Evolutionary conservation across 1,140 invertebrate genomes (phyloP), one percentile per base, ranked within the genome.

Genomic region (Cotesia glomerata): DNA sequence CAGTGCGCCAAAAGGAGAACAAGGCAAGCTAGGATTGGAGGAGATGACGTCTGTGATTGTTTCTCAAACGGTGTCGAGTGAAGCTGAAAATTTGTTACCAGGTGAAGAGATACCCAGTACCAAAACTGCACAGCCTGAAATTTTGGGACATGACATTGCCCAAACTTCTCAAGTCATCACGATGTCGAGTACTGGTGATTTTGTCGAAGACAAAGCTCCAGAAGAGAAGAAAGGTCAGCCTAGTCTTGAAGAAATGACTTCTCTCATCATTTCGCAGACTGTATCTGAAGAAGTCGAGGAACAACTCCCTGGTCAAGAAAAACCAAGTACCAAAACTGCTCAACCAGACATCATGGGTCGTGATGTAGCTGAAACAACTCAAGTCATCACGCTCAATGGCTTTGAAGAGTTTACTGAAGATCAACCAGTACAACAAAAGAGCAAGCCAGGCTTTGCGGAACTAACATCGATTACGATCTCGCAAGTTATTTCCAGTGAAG

Each of bases 361-460:
- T 76, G 76, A 81, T 68, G 72, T 81, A 54, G 80, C 82, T 3
- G 78, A 85, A 78, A 81, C 77, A 18, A 76, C 58, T 63, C 79
- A 84, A 81, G 69, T 82, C 59, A 54, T 83, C 72, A 72, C 78
- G 3, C 75, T 85, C 54, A 76, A 68, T 3, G 80, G 62, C 59
- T 56, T 74, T 0, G 69, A 78, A 64, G 75, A 82, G 63, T 16
- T 84, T 8, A 34, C 11, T 9, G 71, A 80, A 66, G 8, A 68
- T 0, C 13, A 52, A 59, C 81, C 84, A 0, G 77, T 81, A 58
- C 64, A 72, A 45, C 78, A 80, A 52, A 80, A 69, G 69, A 79
- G 81, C 5, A 74, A 77, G 62, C 65, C 74, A 5, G 73, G 78
- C 62, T 59, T 83, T 62, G 77, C 74, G 68, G 76, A 79, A 59